A percentile compares a stretch with the other conserved stretches of the same genome.
phyloP scores from a whole-genome alignment of 2,888 invertebrate species.

The Lymantria monacha region DNA sequence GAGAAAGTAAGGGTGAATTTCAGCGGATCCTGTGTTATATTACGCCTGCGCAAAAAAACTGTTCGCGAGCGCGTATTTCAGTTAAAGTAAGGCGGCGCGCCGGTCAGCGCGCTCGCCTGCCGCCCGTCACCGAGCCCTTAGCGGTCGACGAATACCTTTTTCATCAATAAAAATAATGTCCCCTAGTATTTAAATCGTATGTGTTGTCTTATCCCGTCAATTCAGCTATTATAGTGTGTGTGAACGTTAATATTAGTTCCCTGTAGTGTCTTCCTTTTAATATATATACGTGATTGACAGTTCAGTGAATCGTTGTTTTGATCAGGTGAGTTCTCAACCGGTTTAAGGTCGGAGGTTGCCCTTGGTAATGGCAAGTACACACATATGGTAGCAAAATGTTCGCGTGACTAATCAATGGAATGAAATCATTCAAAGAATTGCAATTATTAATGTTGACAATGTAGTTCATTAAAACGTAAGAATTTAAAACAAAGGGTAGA shows the following conservation, averaged over 20 bases:
- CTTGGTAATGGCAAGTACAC: constrained; percentile 55
- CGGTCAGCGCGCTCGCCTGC: constrained; percentile 82
- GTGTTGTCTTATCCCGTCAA: constrained; percentile 61
- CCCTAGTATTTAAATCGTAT: constrained; percentile 44
- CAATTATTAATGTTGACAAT: constrained; percentile 25
- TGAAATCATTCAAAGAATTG: constrained; percentile 57
- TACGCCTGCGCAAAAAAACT: constrained; percentile 69
- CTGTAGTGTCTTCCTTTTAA: constrained; percentile 69
- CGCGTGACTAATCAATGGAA: constrained; percentile 49
- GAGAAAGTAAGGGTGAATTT: constrained; percentile 57
- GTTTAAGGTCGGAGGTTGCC: constrained; percentile 64
- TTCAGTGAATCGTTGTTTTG: constrained; percentile 56
- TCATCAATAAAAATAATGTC: constrained; percentile 69
- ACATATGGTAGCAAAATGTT: constrained; percentile 50
- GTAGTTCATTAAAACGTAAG: constrained; percentile 14
- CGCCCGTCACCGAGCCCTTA: constrained; percentile 62
- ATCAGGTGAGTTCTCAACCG: constrained; percentile 65
- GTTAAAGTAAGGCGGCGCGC: constrained; percentile 79
- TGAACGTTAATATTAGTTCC: constrained; percentile 45
- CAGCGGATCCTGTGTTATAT: constrained; percentile 70
- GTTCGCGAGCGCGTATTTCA: constrained; percentile 57
- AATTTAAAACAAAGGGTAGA: constrained; percentile 16
- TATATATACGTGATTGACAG: constrained; percentile 49
- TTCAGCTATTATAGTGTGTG: constrained; percentile 49
- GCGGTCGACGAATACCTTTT: constrained; percentile 57